These are phyloP conservation scores for Gadopsis marmoratus DNA, from an alignment of 2,797 vertebrate species.

Conservation along the genomic window DNA sequence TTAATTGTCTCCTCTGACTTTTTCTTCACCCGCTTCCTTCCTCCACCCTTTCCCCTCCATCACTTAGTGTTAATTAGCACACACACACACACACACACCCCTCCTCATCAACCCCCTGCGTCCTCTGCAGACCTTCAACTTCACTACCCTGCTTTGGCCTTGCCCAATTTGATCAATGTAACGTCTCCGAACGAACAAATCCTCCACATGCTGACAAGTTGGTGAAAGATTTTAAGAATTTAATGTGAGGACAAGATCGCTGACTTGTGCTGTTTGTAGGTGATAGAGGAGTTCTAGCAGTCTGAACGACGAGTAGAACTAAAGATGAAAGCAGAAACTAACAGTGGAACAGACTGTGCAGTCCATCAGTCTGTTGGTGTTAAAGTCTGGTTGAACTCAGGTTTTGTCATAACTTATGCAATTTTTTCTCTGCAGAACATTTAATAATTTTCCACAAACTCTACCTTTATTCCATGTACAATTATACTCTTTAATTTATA, in stretches of 20 bases:
- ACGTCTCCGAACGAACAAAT: slow-evolving; percentile 16
- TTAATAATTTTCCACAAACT: neutral
- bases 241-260: neutral
- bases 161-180: neutral
- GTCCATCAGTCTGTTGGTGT: neutral
- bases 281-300: neutral
- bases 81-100: neutral
- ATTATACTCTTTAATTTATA: neutral
- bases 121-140: neutral
- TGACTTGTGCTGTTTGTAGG: neutral
- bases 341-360: neutral
- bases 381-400: neutral
- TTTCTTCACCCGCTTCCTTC: neutral
- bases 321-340: neutral
- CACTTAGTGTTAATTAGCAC: slow-evolving; percentile 34
- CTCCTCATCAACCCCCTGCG: slow-evolving; percentile 25
- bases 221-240: neutral
- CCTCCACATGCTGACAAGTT: slow-evolving; percentile 21
- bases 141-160: neutral
- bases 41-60: slow-evolving; percentile 4
- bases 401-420: neutral
- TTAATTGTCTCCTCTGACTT: slow-evolving; percentile 25
- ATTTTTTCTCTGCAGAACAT: neutral
- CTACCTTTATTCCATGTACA: neutral
- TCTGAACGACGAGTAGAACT: neutral